Evolutionary conservation across 2,888 invertebrate genomes (phyloP).

Genomic region (Arge pagana): DNA sequence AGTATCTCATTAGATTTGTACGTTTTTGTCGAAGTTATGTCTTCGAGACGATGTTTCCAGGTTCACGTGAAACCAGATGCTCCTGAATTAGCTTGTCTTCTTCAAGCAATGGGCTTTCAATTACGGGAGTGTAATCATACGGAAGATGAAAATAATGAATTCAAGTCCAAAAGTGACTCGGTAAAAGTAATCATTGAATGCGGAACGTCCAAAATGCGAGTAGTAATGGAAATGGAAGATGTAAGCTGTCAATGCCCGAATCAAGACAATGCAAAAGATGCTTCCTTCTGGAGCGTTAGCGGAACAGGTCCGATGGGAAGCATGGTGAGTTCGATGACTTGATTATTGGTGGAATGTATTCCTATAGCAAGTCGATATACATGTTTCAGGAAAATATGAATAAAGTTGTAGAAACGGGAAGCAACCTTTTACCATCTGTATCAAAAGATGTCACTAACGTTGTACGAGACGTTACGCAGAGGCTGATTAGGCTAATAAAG

Average conservation of each 20-base stretch:
- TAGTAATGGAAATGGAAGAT: constrained; percentile 42
- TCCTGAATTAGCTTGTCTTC: constrained; percentile 40
- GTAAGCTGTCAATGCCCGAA: constrained; percentile 45
- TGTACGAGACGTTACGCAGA: constrained; percentile 39
- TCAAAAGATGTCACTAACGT: constrained; percentile 40
- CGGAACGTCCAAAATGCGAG: constrained; percentile 46
- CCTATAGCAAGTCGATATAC: too few relatives aligned
- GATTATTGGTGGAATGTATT: neutral
- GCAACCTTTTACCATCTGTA: constrained; percentile 45
- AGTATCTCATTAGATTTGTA: constrained; percentile 19
- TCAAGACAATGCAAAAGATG: constrained; percentile 39
- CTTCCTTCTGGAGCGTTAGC: constrained; percentile 48
- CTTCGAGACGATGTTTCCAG: constrained; percentile 17
- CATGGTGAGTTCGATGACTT: constrained; percentile 28
- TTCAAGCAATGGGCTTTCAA: constrained; percentile 49
- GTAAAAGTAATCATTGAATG: constrained; percentile 44
- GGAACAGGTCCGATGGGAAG: constrained; percentile 41
- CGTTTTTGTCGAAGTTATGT: neutral
- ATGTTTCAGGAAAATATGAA: constrained; percentile 42
- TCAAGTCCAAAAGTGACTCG: constrained; percentile 26
- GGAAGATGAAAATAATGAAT: constrained; percentile 22
- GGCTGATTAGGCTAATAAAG: constrained; percentile 40
- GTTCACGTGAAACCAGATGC: constrained; percentile 39
- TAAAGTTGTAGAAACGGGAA: constrained; percentile 47
- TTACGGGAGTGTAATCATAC: constrained; percentile 44